Evolutionary conservation across 2,113 vertebrate genomes (phyloP).

Genomic region (Tamias sibiricus): DNA sequence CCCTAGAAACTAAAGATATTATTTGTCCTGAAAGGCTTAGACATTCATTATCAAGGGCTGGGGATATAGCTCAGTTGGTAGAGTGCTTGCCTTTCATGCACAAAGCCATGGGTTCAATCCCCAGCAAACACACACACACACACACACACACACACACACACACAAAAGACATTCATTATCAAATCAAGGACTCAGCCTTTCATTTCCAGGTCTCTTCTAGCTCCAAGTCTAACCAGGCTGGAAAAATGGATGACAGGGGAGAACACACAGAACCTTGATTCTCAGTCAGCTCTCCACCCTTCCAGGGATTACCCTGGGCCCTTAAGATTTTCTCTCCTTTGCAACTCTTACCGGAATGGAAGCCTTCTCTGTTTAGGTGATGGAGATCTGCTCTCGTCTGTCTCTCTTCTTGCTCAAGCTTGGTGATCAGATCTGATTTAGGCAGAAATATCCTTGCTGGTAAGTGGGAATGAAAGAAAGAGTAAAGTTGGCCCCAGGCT

Average conservation of each 20-base stretch:
- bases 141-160: too few species aligned
- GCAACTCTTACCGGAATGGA: conserved; percentile 43
- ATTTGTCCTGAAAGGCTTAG: background rate
- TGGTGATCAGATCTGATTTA: background rate
- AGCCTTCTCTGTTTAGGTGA: background rate
- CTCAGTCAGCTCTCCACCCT: background rate
- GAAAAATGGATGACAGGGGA: background rate
- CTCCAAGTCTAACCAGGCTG: background rate
- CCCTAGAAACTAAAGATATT: background rate
- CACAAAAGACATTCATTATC: too few species aligned
- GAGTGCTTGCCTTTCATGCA: too few species aligned
- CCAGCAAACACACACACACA: too few species aligned
- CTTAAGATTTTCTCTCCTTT: background rate
- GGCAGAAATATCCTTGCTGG: background rate
- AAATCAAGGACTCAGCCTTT: background rate
- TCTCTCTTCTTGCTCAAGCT: conserved; percentile 15
- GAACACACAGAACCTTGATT: too few species aligned
- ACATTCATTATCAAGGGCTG: background rate
- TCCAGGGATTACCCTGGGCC: background rate
- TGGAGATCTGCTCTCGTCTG: background rate
- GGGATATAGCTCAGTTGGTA: too few species aligned
- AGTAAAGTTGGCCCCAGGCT: background rate
- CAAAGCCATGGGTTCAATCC: too few species aligned
- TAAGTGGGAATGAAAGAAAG: background rate
- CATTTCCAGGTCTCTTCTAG: background rate